Evolutionary conservation across 2,113 vertebrate genomes (phyloP), one percentile per base, ranked within the genome.

Genomic region (Cyrtonyx montezumae): DNA sequence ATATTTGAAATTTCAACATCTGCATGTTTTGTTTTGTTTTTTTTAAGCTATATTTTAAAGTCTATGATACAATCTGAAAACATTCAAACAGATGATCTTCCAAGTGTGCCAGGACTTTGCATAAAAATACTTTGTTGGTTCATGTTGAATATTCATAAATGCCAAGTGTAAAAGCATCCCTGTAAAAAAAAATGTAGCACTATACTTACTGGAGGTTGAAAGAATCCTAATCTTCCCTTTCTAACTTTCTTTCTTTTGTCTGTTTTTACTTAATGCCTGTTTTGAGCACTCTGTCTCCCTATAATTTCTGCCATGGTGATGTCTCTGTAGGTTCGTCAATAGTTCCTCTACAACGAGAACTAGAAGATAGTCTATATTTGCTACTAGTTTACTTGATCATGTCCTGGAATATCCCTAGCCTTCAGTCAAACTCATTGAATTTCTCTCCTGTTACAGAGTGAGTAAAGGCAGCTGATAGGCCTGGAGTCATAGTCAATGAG

Each of bases 371-470:
- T 73, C 79, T 88, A 11, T 95, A 88, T 93, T 88, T 91, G 70
- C 80, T 88, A 40, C 46, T 59, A 51, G 77, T 79, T 93, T 84
- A 88, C 85, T 96, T 96, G 82, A 90, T 83, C 79, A 32, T 91
- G 93, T 83, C 91, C 93, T 93, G 82, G 68, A 95, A 90, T 94
- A 94, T 93, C 88, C 42, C 69, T 90, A 81, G 94, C 82, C 37
- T 83, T 94, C 37, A 53, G 71, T 92, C 87, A 91, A 94, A 94
- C 18, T 78, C 36, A 91, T 92, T 71, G 79, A 90, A 89, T 94
- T 95, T 93, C 56, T 88, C 68, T 94, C 56, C 63, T 68, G 42
- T 91, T 91, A 65, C 80, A 53, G 76, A 86, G 9, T 37, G 82
- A 42, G 40, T 61, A 80, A 73, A 93, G 66, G 65, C 91, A 91